Conservation (phyloP, 2,797 vertebrate species). For the Monodelphis domestica region DNA sequence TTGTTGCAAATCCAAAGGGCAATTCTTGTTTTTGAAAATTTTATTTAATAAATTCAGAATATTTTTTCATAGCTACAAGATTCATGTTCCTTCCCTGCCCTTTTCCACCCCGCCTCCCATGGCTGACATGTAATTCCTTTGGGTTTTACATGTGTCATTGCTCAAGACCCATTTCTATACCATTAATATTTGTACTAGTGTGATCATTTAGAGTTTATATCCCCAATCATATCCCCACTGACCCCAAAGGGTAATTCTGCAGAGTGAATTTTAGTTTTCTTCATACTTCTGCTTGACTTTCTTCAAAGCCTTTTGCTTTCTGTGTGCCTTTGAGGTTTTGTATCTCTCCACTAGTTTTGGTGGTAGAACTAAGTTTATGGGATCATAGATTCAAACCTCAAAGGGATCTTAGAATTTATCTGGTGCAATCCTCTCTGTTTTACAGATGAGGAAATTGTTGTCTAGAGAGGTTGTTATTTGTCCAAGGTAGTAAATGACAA, state of each 20-base stretch:
- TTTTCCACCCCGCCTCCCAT: no score
- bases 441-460: not conserved
- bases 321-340: not conserved
- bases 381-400: not conserved
- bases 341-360: not conserved
- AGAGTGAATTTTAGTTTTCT: conserved; percentile 30
- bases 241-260: conserved; percentile 18
- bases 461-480: not conserved
- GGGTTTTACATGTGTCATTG: no score
- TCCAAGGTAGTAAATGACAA: not conserved
- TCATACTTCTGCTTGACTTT: not conserved
- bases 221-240: no score
- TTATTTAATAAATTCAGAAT: no score
- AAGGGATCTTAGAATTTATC: not conserved
- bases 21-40: no score
- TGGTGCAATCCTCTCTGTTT: not conserved
- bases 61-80: no score
- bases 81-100: no score
- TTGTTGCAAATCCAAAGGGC: conserved; percentile 37
- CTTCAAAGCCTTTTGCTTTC: conserved; percentile 33
- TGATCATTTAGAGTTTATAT: no score
- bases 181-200: no score
- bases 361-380: not conserved
- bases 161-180: no score
- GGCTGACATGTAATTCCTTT: no score